Base-by-base conservation (phyloP, 2,113 vertebrate genomes). In the Numenius arquata region DNA sequence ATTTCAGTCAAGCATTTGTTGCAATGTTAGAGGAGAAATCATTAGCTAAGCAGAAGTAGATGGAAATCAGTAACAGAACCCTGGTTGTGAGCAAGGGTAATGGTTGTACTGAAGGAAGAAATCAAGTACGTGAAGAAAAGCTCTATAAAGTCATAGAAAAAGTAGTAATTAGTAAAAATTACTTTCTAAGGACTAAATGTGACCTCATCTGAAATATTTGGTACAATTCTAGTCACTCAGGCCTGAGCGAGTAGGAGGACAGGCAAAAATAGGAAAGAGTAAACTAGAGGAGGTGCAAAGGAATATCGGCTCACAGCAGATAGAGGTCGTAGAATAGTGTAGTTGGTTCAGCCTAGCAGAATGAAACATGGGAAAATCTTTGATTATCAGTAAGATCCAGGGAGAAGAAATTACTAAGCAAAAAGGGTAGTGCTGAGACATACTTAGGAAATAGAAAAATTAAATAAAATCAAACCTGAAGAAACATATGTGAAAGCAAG, bases 201-300 rank as follows among this genome's bases (percentile, higher is more conserved):
- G 16, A 4, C 30, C 50, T 62, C 11, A 62, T 65, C 34, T 73
- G n/a, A 80, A 94, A 53, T 62, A 53, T 0, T 27, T 12, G 7
- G 10, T 26, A 47, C 17, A 78, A 47, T 52, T 86, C 9, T 52
- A 30, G 14, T 26, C 15, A 61, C 7, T 38, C 5, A 43, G 8
- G 7, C 8, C 0, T 6, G 9, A 12, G 20, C 1, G 2, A 29
- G 9, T 2, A 65, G 6, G 12, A 43, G 5, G 5, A 8, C 0
- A 2, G 4, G 16, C 11, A 4, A 55, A 45, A 65, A 7, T 0
- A 10, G 1, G 5, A 32, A 34, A 32, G 12, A 29, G 4, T 11
- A n/a, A 76, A 65, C 7, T 18, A 47, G 16, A 55, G 11, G 7
- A 67, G 10, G 10, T 63, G 34, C 2, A 59, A 34, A 88, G 16